Base-by-base conservation (phyloP, 2,797 vertebrate genomes). In the Heteromormyrus szaboi region DNA sequence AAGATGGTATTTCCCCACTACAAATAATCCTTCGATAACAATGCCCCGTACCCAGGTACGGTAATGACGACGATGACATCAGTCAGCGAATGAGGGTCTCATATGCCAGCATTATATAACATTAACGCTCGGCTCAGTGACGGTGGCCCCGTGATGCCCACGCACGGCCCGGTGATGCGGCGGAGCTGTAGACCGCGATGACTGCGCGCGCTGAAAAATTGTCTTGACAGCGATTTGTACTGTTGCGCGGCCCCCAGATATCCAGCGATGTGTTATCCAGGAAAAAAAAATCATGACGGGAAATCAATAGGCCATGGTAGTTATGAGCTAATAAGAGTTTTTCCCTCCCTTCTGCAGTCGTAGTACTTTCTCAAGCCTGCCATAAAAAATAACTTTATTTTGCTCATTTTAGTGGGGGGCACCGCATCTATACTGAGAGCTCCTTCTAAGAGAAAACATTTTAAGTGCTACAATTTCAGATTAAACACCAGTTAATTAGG, bases 291-390 rank as follows among this genome's bases (percentile, higher is more conserved):
- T 94, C 92, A 93, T 95, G 96, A 96, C 96, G 97, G 96, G 91
- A 97, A 98, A 97, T 97, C 96, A 96, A 97, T 97, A 96, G 92
- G 88, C 91, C 90, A 92, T 94, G 92, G 94, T 95, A 94, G 95
- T 96, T 96, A 97, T 96, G 92, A 95, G 95, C 95, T 96, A 95
- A 97, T 96, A 96, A 95, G 89, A 92, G 41, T 22, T 88, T 50
- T 88, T 88, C 29, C 1, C 11, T 92, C 91, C 89, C 90, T 91
- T 87, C 93, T 95, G 94, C 93, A 95, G 95, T 95, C 94, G 94
- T 53, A 9, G 29, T 22, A 17, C 8, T 54, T 48, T 50, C 62
- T 48, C 14, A 48, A 91, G 93, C 93, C 91, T 93, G 94, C 93
- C 95, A 95, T 95, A 95, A 95, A 93, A 94, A 96, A 95, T 94